Conservation (phyloP, 2,888 invertebrate species). For the Spisula solida region DNA sequence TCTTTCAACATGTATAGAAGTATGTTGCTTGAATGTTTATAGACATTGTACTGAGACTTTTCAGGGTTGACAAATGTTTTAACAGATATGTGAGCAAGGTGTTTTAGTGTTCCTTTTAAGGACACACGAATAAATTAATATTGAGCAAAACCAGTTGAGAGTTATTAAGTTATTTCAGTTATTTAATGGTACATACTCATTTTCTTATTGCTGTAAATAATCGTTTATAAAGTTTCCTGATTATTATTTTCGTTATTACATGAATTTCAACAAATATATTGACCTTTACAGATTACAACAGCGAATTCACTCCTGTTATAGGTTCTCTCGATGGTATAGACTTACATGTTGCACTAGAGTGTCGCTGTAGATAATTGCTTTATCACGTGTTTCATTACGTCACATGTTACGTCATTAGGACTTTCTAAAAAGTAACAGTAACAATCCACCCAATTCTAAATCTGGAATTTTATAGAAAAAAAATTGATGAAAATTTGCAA, state of each 20-base stretch:
- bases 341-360: conserved; percentile 71
- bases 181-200: too few relatives aligned
- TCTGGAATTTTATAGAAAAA: conserved; percentile 14
- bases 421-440: conserved; percentile 25
- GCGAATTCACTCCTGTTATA: conserved; percentile 65
- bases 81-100: too few relatives aligned
- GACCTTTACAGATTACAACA: conserved; percentile 63
- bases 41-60: too few relatives aligned
- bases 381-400: conserved; percentile 69
- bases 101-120: too few relatives aligned
- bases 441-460: conserved; percentile 22
- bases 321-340: conserved; percentile 68
- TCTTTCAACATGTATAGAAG: too few relatives aligned
- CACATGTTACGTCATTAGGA: conserved; percentile 58
- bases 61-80: too few relatives aligned
- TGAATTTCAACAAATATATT: conserved; percentile 32
- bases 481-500: not conserved
- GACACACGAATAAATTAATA: too few relatives aligned
- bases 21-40: too few relatives aligned
- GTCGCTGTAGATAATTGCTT: conserved; percentile 69
- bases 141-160: too few relatives aligned
- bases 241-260: not conserved
- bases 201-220: not conserved
- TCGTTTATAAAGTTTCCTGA: not conserved
- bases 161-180: too few relatives aligned